Base-by-base conservation (phyloP, 2,797 vertebrate genomes). In the Sebastes nivosus region DNA sequence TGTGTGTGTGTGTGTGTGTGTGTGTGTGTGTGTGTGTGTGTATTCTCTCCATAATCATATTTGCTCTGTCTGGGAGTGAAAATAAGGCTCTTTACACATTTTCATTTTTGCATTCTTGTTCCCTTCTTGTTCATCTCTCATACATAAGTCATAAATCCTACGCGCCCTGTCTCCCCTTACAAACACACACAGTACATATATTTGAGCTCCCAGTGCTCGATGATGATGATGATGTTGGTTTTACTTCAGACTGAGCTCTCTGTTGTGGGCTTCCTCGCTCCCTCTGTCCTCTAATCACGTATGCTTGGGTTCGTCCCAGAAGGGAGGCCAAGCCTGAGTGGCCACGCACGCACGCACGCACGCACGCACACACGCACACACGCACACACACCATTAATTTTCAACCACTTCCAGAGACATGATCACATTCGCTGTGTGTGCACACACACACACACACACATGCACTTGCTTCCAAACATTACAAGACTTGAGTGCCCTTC, bases 281-380 rank as follows among this genome's bases (percentile, higher is more conserved):
- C 74, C 79, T 84, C 83, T 84, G 87, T 90, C 90, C 91, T 91
- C 58, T 95, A 95, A 95, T 95, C 91, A 93, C 63, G 71, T 69
- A 64, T 18, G 42, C 76, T 88, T 85, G 67, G 79, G 89, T 88
- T 93, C 86, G 72, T 90, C 86, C 88, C 88, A 87, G 80, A 88
- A 73, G 38, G 77, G 85, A 83, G 79, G 68, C 80, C 85, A 77
- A 67, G 76, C 54, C 86, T 69, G 60, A 86, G 83, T 30, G 55
- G 77, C 74, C 72, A 67, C 78, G 36, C 5, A 66, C 70, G 42
- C 82, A 75, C 36, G 34, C 77, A 82, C 57, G n/a, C 32, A 67
- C 69, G 69, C 57, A 66, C 61, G 59, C 72, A 80, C 75, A 54
- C 61, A 36, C 67, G 55, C 69, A 71, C 68, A 32, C 73, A 72